These are phyloP conservation scores for Antitype chi DNA, from an alignment of 2,888 invertebrate species.

Conservation along the genomic window DNA sequence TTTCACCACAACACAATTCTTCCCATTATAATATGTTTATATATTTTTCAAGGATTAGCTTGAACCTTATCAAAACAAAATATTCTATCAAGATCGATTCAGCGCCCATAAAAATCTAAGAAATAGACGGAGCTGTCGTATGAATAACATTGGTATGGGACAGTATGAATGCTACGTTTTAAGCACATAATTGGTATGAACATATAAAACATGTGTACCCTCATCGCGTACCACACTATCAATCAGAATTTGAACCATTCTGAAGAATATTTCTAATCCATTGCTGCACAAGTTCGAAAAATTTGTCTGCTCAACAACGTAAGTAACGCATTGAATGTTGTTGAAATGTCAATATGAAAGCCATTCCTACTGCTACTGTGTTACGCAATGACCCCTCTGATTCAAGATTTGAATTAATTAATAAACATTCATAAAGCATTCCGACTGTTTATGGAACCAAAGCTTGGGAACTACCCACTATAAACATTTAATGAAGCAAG, in stretches of 20 bases:
- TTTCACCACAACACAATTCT: neutral
- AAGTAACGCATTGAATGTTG: too few relatives aligned
- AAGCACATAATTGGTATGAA: neutral
- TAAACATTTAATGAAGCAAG: slow-evolving; percentile 18
- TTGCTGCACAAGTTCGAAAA: too few relatives aligned
- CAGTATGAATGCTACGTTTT: too few relatives aligned
- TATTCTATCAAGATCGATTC: neutral
- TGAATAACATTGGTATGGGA: neutral
- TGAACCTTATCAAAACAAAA: neutral
- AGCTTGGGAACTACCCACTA: neutral
- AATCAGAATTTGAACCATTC: too few relatives aligned
- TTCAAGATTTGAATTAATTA: slow-evolving; percentile 9
- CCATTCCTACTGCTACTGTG: accelerated
- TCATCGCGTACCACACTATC: too few relatives aligned
- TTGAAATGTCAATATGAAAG: too few relatives aligned
- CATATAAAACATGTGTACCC: neutral
- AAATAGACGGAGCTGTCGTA: neutral
- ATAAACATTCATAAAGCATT: slow-evolving; percentile 5
- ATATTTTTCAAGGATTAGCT: neutral
- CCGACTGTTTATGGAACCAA: slow-evolving; percentile 4
- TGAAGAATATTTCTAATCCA: too few relatives aligned
- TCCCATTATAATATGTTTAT: neutral
- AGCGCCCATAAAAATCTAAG: neutral
- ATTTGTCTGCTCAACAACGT: too few relatives aligned
- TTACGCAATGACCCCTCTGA: too few relatives aligned